Conservation (phyloP, 2,113 vertebrate species). For the Halcyon malimbica region DNA sequence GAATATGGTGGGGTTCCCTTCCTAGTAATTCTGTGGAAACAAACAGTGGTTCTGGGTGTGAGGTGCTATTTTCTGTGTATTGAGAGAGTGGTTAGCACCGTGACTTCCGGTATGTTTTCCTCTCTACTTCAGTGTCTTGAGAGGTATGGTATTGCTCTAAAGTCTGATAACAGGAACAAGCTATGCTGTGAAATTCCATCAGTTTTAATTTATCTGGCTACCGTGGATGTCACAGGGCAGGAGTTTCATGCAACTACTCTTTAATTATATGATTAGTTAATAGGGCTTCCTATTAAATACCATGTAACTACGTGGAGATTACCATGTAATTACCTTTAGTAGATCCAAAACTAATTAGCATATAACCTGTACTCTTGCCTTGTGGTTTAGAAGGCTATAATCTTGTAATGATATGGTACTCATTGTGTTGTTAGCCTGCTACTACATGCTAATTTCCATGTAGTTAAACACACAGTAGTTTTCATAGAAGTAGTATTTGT, state of each 20-base stretch:
- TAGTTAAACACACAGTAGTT: conserved; percentile 20
- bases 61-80: background rate
- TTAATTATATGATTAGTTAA: conserved; percentile 60
- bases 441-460: conserved; percentile 16
- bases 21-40: background rate
- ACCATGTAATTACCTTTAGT: conserved; percentile 66
- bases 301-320: conserved; percentile 55
- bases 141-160: background rate
- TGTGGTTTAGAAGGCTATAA: conserved; percentile 57
- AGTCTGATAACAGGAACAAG: background rate
- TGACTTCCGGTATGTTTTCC: background rate
- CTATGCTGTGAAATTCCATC: background rate
- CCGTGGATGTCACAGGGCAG: conserved; percentile 20
- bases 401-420: conserved; percentile 63
- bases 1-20: background rate
- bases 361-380: conserved; percentile 64
- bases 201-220: conserved; percentile 30
- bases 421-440: conserved; percentile 31
- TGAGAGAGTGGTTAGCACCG: background rate
- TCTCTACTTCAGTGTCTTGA: background rate
- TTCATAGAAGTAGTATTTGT: conserved; percentile 15
- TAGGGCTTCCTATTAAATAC: conserved; percentile 50
- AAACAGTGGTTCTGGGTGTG: background rate
- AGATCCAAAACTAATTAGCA: conserved; percentile 61
- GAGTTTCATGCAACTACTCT: conserved; percentile 38